These are phyloP conservation scores for Pararge aegeria DNA, from an alignment of 1,140 invertebrate species.

Conservation along the genomic window DNA sequence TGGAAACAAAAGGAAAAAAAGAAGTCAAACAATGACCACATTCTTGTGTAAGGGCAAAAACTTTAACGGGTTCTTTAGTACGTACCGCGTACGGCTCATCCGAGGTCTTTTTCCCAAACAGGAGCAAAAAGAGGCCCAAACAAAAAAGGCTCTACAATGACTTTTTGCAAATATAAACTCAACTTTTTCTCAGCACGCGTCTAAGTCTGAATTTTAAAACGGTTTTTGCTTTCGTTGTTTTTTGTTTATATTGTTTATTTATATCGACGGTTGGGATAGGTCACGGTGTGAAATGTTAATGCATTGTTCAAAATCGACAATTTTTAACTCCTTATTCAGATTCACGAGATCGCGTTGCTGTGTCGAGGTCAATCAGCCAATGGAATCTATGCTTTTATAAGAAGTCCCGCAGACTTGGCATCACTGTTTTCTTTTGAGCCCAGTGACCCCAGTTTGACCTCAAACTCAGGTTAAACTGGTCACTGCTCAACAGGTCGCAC, in stretches of 20 bases:
- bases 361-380: no score
- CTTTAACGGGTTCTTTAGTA: constrained; percentile 60
- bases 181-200: constrained; percentile 66
- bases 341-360: no score
- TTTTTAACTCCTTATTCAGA: no score
- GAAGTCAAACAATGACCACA: constrained; percentile 47
- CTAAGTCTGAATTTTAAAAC: constrained; percentile 61
- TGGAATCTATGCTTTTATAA: no score
- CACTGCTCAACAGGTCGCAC: no score
- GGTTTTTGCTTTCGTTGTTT: constrained; percentile 51
- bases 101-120: constrained; percentile 51
- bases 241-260: constrained; percentile 31
- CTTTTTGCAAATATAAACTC: constrained; percentile 60
- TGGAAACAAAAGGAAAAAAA: constrained; percentile 30
- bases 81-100: constrained; percentile 39
- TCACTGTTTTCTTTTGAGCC: no score
- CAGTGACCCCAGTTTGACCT: no score
- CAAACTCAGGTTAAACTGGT: no score
- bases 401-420: no score
- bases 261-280: constrained; percentile 52
- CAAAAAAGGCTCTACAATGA: constrained; percentile 56
- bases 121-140: constrained; percentile 56
- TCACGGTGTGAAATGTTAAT: constrained; percentile 32
- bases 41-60: constrained; percentile 55
- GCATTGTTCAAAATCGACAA: neutral